phyloP scores from a whole-genome alignment of 2,113 vertebrate species.

The Melospiza melodia region DNA sequence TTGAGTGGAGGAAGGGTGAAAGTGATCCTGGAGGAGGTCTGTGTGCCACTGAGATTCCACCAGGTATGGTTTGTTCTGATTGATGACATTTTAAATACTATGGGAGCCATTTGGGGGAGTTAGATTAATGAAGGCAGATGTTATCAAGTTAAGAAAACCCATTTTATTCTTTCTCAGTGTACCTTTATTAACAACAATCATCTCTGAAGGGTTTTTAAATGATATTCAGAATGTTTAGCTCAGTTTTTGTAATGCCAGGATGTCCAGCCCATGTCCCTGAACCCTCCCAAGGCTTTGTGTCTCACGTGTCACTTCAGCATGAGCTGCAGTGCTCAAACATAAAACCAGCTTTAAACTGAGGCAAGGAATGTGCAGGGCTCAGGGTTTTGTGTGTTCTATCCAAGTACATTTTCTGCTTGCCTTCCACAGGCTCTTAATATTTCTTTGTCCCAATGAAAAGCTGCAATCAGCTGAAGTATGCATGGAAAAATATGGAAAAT shows the following conservation, averaged over 20 bases:
- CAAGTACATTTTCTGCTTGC: not conserved
- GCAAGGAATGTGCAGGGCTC: not conserved
- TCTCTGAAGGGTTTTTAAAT: not conserved
- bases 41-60: not conserved
- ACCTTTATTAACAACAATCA: not conserved
- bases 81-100: not conserved
- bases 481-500: not conserved
- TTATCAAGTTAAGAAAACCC: not conserved
- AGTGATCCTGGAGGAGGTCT: not conserved
- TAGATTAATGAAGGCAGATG: not conserved
- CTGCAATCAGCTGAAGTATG: not conserved
- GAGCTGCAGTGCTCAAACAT: not conserved
- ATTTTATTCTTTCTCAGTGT: not conserved
- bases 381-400: not conserved
- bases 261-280: not conserved
- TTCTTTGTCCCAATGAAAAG: constrained; percentile 7
- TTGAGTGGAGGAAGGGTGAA: constrained; percentile 74
- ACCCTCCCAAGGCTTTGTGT: not conserved
- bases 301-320: not conserved
- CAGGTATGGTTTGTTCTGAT: constrained; percentile 72
- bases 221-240: not conserved
- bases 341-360: not conserved
- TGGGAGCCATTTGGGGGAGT: not conserved
- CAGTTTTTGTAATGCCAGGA: not conserved
- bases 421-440: not conserved